phyloP scores from a whole-genome alignment of 1,140 invertebrate genomes.

The Delia radicum region DNA sequence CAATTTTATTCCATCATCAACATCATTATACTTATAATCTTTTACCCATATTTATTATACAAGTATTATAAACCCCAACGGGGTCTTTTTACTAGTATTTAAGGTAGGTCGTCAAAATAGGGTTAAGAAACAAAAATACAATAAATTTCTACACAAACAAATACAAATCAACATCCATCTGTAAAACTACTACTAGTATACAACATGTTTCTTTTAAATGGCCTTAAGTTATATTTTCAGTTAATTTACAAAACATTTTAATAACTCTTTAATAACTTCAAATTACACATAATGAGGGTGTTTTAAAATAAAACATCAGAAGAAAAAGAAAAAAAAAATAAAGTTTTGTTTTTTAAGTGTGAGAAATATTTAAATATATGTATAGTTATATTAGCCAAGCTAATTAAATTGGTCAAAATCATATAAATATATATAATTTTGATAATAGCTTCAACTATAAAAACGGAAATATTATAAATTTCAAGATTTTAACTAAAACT shows the following conservation, averaged over 20 bases:
- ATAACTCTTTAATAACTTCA: slow-evolving; percentile 15
- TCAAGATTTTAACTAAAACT: too few relatives aligned
- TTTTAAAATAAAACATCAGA: not conserved
- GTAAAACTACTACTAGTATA: not conserved
- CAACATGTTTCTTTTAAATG: not conserved
- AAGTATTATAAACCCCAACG: not conserved
- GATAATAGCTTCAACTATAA: not conserved
- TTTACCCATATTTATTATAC: not conserved
- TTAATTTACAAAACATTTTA: slow-evolving; percentile 15
- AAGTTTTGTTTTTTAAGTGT: not conserved
- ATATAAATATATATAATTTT: not conserved
- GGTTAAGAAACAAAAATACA: not conserved
- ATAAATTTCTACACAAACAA: not conserved
- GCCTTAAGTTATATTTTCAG: slow-evolving; percentile 19
- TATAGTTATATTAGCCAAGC: not conserved
- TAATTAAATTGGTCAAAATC: not conserved
- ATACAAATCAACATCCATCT: not conserved
- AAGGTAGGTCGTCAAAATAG: not conserved
- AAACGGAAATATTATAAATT: not conserved
- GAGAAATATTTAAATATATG: not conserved
- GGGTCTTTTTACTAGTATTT: not conserved
- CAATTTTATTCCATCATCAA: not conserved
- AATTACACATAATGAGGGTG: slow-evolving; percentile 21
- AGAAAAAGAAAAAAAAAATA: not conserved
- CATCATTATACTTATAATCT: not conserved